Evolutionary conservation across 2,113 vertebrate genomes (phyloP).

Genomic region (Limnothrissa miodon): DNA sequence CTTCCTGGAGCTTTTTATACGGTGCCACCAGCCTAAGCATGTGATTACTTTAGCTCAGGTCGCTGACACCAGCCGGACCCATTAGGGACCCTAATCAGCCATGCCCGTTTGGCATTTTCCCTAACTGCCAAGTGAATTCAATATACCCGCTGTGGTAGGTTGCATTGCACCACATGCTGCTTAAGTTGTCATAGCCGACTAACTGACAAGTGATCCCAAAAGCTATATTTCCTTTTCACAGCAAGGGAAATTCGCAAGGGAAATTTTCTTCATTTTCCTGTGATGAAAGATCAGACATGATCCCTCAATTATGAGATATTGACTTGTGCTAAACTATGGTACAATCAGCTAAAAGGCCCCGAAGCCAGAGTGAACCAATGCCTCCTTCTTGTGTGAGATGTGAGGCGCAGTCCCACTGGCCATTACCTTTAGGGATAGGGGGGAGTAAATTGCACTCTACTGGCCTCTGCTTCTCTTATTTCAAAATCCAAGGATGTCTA

Average conservation of each 20-base stretch:
- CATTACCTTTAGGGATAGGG: neutral
- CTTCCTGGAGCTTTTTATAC: conserved; percentile 50
- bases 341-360: neutral
- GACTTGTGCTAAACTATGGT: neutral
- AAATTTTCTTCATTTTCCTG: neutral
- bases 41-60: conserved; percentile 29
- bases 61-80: conserved; percentile 12
- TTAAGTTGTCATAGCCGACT: neutral
- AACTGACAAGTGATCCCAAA: neutral
- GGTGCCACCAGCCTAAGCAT: conserved; percentile 60
- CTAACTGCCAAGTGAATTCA: conserved; percentile 21
- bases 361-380: neutral
- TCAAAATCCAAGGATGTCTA: neutral
- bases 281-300: neutral
- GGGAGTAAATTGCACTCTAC: neutral
- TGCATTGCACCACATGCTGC: neutral
- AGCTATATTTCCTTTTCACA: neutral
- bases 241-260: neutral
- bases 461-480: neutral
- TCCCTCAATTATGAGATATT: neutral
- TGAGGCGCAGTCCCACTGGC: neutral
- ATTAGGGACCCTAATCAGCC: conserved; percentile 22
- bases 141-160: conserved; percentile 16
- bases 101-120: neutral
- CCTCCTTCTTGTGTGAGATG: neutral